Conservation (phyloP, 2,113 vertebrate species). For the Poeciliopsis occidentalis region DNA sequence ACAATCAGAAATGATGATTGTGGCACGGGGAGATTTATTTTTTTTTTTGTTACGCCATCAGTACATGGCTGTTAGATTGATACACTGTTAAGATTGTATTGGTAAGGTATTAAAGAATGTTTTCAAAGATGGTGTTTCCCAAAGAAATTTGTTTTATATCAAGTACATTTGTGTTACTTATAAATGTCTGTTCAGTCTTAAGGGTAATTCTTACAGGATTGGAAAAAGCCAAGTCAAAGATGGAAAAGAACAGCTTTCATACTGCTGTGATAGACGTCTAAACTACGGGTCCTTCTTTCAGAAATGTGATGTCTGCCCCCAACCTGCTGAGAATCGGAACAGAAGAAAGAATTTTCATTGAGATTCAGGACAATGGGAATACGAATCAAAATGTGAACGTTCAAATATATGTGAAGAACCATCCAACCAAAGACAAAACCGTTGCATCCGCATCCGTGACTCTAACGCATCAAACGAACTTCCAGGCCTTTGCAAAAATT, state of each 20-base stretch:
- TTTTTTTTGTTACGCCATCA: too few species aligned
- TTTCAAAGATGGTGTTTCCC: too few species aligned
- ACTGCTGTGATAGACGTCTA: not conserved
- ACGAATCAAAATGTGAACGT: not conserved
- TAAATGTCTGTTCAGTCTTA: too few species aligned
- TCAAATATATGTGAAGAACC: slow-evolving; percentile 34
- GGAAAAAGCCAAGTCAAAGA: not conserved
- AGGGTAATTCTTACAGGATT: too few species aligned
- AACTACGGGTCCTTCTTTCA: slow-evolving; percentile 21
- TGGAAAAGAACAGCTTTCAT: not conserved
- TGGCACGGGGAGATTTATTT: too few species aligned
- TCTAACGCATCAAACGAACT: slow-evolving; percentile 34
- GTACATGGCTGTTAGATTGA: too few species aligned
- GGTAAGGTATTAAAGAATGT: too few species aligned
- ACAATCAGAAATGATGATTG: too few species aligned
- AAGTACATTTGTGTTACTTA: too few species aligned
- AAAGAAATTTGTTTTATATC: too few species aligned
- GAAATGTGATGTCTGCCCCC: slow-evolving; percentile 63
- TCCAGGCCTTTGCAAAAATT: slow-evolving; percentile 70
- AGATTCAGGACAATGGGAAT: slow-evolving; percentile 60
- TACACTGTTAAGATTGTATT: too few species aligned
- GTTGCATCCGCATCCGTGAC: slow-evolving; percentile 27
- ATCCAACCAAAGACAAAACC: slow-evolving; percentile 28
- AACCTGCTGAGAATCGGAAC: slow-evolving; percentile 67
- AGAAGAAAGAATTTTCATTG: slow-evolving; percentile 70